Conservation (phyloP, 2,888 invertebrate genomes). For the Mythimna loreyi region DNA sequence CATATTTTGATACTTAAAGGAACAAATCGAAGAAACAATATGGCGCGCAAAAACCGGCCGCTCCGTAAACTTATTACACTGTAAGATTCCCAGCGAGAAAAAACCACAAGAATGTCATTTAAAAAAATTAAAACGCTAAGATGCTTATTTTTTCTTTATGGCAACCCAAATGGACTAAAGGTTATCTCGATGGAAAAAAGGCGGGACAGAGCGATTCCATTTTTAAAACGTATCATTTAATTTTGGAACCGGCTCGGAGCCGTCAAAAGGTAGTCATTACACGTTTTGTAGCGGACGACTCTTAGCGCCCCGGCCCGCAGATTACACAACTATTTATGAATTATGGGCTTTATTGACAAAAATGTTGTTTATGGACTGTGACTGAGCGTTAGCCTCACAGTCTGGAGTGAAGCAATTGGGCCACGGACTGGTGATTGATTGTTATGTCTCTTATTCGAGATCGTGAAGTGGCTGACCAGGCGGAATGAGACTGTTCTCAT, state of each 20-base stretch:
- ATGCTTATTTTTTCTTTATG: constrained; percentile 88
- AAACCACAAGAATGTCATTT: constrained; percentile 90
- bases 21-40: constrained; percentile 78
- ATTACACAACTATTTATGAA: constrained; percentile 80
- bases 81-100: constrained; percentile 86
- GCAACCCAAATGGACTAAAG: constrained; percentile 89
- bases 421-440: constrained; percentile 58
- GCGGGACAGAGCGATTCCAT: constrained; percentile 90
- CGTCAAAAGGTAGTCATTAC: constrained; percentile 91
- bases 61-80: constrained; percentile 84
- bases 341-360: constrained; percentile 72
- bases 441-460: constrained; percentile 35
- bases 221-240: constrained; percentile 91
- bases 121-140: constrained; percentile 89
- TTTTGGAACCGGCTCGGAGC: constrained; percentile 90
- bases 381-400: constrained; percentile 26
- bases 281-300: constrained; percentile 87
- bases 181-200: constrained; percentile 90
- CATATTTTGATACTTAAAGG: constrained; percentile 73
- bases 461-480: constrained; percentile 36
- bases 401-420: constrained; percentile 37
- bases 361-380: constrained; percentile 55
- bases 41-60: constrained; percentile 83
- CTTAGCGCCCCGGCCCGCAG: constrained; percentile 86
- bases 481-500: constrained; percentile 23